Evolutionary conservation across 2,888 invertebrate species (phyloP), one percentile per base, ranked within the genome.

Genomic region (Odontocerum albicorne): DNA sequence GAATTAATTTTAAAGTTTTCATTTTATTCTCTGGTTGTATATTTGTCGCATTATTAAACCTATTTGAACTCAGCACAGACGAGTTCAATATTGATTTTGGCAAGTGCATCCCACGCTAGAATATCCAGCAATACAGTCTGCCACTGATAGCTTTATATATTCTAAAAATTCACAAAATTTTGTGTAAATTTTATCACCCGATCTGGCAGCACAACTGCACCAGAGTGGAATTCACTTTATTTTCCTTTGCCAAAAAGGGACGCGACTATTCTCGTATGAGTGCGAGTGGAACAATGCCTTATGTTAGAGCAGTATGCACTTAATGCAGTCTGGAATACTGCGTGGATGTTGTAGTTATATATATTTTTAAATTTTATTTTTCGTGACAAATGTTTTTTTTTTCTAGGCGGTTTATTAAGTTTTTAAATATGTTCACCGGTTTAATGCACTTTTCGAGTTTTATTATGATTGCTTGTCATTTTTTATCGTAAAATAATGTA

Each of bases 211-310:
- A 43, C n/a, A n/a, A n/a, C 27, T 22, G 22, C 16, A 15, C 16
- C 21, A 12, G 15, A 12, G 32, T 33, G 40, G 40, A 40, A 39
- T 49, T 32, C 15, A 32, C 20, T 40, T 32, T 32, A 32, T 49
- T 40, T 31, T 13, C 10, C 27, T 32, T 32, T 49, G 40, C 40
- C 49, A 49, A 49, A 49, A 49, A 16, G 49, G 40, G 31, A 22
- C 27, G 27, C 27, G n/a, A 15, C 6, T 12, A 32, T 31, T 27
- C 31, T 19, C 17, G 38, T 31, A 40, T 10, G 13, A 43, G 31
- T 15, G 12, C 17, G 50, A 50, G 35, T 33, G 43, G 35, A 22
- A 50, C 43, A 7, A 2, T 4, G 1, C 2, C 13, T 6, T 6
- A n/a, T 13, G 50, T 10, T 33, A 16, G 43, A 50, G 21, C 20